A percentile compares a stretch with the other conserved stretches of the same genome.
These are phyloP conservation scores for Nasalis larvatus DNA, from an alignment of 2,113 vertebrate species.

Conservation along the genomic window DNA sequence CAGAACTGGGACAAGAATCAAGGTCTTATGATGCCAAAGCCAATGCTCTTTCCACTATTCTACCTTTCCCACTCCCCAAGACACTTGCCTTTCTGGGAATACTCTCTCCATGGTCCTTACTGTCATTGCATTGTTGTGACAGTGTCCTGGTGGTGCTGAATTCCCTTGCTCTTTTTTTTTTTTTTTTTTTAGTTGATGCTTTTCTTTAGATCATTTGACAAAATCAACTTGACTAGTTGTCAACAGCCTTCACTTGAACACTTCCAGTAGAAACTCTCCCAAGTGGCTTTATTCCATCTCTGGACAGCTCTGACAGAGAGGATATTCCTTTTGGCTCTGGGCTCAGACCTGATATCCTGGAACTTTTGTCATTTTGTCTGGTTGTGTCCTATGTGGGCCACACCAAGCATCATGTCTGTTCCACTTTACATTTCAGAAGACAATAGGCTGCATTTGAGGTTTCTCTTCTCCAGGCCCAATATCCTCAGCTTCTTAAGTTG, in stretches of 20 bases:
- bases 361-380: neutral
- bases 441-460: neutral
- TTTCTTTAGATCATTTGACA: neutral
- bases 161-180: neutral
- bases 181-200: neutral
- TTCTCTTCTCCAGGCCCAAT: neutral
- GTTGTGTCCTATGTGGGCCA: neutral
- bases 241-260: neutral
- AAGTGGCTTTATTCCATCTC: neutral
- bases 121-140: neutral
- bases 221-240: neutral
- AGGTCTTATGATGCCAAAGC: neutral
- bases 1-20: neutral
- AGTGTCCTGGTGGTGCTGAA: neutral
- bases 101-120: neutral
- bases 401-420: neutral
- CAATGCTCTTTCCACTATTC: neutral
- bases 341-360: neutral
- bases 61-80: neutral
- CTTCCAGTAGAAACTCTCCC: neutral
- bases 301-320: neutral
- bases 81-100: neutral
- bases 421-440: neutral
- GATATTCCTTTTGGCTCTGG: neutral
- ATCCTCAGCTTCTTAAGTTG: neutral